Percentiles rank a stretch among this genome's conserved stretches.
Evolutionary conservation across 2,113 vertebrate genomes (phyloP).

Genomic region (Climacteris rufus): DNA sequence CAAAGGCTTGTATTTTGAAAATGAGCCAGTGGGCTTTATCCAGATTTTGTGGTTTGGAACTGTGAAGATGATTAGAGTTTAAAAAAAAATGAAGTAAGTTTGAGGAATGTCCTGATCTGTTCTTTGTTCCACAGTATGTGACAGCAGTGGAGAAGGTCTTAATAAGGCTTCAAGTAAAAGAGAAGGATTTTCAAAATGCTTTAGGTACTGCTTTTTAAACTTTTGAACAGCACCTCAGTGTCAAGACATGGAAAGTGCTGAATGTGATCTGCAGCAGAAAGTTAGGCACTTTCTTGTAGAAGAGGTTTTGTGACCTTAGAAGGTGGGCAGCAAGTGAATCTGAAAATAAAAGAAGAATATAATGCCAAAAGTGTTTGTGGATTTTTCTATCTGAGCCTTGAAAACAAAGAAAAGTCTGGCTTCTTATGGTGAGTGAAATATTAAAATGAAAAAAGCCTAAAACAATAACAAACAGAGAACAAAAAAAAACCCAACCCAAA

Average conservation of each 20-base stretch:
- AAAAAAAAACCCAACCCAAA: too few relatives aligned
- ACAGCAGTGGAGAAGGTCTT: neutral
- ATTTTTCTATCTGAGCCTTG: neutral
- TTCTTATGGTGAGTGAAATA: neutral
- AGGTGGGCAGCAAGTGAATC: neutral
- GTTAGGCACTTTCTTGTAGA: neutral
- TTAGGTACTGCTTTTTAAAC: neutral
- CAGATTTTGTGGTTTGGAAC: constrained; percentile 1
- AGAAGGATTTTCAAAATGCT: neutral
- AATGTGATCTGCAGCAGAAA: neutral
- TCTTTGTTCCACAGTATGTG: neutral
- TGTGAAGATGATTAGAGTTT: neutral
- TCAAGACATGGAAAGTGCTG: neutral
- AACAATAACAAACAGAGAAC: neutral
- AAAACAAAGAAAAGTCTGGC: neutral
- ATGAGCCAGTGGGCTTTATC: neutral
- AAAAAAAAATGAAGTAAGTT: neutral
- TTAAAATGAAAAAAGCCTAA: neutral
- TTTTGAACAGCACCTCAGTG: neutral
- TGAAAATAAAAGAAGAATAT: neutral
- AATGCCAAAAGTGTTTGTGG: neutral
- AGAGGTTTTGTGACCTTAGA: neutral
- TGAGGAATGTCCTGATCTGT: neutral
- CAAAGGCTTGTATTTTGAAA: neutral
- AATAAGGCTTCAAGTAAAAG: neutral